Percentiles rank a stretch among this genome's conserved stretches.
Evolutionary conservation across 2,113 vertebrate species (phyloP).

Genomic region (Sminthopsis crassicaudata): DNA sequence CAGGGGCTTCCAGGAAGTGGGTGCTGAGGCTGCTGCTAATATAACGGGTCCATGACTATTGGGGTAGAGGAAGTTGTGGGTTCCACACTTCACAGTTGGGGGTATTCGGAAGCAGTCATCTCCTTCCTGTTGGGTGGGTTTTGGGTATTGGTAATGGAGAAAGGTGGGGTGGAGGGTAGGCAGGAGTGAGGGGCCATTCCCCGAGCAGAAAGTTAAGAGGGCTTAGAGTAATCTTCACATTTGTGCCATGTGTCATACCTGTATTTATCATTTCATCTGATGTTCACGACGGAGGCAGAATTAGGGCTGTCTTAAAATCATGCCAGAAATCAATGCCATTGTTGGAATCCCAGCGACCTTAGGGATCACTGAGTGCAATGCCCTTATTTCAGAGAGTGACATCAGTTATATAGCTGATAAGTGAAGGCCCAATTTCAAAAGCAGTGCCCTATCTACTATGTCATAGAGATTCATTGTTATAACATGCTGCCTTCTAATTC

Average conservation of each 20-base stretch:
- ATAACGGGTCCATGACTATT: neutral
- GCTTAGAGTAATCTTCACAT: neutral
- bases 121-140: neutral
- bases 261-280: neutral
- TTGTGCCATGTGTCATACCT: neutral
- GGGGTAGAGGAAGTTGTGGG: neutral
- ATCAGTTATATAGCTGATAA: neutral
- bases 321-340: neutral
- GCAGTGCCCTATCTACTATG: neutral
- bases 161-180: neutral
- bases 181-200: neutral
- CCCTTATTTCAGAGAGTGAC: neutral
- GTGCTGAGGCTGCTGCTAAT: neutral
- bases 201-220: neutral
- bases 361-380: neutral
- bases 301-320: neutral
- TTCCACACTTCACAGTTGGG: neutral
- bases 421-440: neutral
- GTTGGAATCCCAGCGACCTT: neutral
- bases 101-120: neutral
- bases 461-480: neutral
- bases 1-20: neutral
- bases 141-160: neutral
- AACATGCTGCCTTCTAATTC: neutral
- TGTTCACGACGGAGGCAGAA: neutral